Evolutionary conservation across 2,888 invertebrate genomes (phyloP).

Genomic region (Lasioglossum zephyrum): DNA sequence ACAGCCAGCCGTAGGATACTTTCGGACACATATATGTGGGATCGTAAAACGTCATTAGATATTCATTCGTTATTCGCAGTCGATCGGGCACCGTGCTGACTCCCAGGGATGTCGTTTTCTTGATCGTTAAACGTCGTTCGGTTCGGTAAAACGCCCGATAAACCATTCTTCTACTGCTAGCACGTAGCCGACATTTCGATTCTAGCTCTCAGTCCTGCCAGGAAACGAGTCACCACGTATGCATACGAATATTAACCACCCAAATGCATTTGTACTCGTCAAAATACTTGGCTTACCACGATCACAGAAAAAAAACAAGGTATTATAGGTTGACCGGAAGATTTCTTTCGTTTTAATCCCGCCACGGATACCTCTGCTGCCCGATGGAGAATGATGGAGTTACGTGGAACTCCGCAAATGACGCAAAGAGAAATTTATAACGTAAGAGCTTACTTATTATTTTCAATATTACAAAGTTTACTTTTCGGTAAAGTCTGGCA

Average conservation of each 20-base stretch:
- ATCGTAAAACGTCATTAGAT: conserved; percentile 79
- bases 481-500: no score
- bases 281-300: neutral
- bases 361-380: no score
- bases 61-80: conserved; percentile 80
- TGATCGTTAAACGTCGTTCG: conserved; percentile 79
- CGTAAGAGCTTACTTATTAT: no score
- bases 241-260: neutral
- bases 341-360: no score
- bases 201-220: conserved; percentile 4
- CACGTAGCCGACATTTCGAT: conserved; percentile 60
- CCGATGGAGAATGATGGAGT: no score
- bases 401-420: no score
- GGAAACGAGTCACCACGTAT: neutral
- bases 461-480: no score
- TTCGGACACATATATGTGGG: conserved; percentile 72
- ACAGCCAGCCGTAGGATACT: conserved; percentile 62
- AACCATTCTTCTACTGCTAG: conserved; percentile 67
- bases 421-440: no score
- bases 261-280: neutral
- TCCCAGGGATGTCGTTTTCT: conserved; percentile 68
- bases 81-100: conserved; percentile 70
- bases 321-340: no score
- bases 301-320: no score
- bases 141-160: conserved; percentile 55